phyloP scores from a whole-genome alignment of 1,140 invertebrate species.

The Brachionus plicatilis region DNA sequence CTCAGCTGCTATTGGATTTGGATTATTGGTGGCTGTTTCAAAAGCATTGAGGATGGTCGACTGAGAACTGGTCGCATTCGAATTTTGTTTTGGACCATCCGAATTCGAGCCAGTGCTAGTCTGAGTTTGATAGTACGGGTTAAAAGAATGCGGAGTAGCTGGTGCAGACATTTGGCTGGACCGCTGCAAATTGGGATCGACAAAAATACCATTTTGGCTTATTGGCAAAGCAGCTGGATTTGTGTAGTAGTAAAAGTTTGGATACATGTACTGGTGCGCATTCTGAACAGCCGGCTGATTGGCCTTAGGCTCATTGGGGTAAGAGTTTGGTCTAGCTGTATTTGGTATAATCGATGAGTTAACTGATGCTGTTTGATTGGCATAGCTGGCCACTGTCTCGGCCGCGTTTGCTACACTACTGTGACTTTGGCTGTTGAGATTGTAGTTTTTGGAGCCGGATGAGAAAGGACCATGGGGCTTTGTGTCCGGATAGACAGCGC shows the following conservation, averaged over 20 bases:
- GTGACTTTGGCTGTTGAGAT: slow-evolving; percentile 11
- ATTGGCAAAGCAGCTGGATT: neutral
- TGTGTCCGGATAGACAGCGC: neutral
- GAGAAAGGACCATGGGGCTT: neutral
- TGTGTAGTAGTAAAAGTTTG: slow-evolving; percentile 17
- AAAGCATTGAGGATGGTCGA: neutral
- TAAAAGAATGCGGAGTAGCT: neutral
- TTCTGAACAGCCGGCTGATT: neutral
- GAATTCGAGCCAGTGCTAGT: neutral
- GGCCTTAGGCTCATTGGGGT: neutral
- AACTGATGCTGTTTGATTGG: slow-evolving; percentile 15
- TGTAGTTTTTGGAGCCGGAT: slow-evolving; percentile 11
- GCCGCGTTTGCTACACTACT: neutral
- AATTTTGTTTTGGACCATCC: neutral
- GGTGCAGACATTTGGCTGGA: neutral
- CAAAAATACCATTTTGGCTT: neutral
- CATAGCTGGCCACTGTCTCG: neutral
- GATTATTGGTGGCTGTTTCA: neutral
- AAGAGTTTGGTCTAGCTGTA: neutral
- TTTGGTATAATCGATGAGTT: slow-evolving; percentile 1
- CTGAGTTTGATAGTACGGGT: neutral
- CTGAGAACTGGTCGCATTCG: neutral
- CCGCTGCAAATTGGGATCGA: neutral
- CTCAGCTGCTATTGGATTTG: neutral
- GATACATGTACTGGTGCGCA: neutral